A percentile compares a stretch with the other conserved stretches of the same genome.
Evolutionary conservation across 2,113 vertebrate genomes (phyloP).

Genomic region (Empidonax traillii): DNA sequence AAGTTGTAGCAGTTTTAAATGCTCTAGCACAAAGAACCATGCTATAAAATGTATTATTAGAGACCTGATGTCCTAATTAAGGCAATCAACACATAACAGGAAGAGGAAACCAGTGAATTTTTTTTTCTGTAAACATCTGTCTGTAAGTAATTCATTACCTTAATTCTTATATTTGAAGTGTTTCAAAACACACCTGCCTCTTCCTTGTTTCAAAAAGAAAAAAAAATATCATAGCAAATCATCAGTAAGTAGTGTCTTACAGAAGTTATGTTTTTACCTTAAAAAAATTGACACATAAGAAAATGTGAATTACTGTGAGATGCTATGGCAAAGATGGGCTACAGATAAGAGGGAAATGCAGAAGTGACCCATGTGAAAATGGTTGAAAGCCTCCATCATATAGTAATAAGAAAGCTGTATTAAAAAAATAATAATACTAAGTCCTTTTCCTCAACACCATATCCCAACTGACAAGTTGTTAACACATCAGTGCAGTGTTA

Average conservation of each 20-base stretch:
- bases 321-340: not conserved
- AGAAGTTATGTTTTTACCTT: not conserved
- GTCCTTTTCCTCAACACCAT: not conserved
- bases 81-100: not conserved
- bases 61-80: not conserved
- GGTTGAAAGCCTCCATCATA: not conserved
- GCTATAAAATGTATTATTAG: not conserved
- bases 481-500: not conserved
- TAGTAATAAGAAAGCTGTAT: not conserved
- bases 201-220: not conserved
- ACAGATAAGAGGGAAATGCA: not conserved
- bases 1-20: not conserved
- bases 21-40: not conserved
- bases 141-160: rapidly evolving
- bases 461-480: not conserved
- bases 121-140: not conserved
- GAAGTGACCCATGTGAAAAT: not conserved
- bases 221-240: not conserved
- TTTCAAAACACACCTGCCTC: not conserved
- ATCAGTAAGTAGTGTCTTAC: not conserved
- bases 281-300: not conserved
- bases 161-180: not conserved
- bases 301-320: not conserved
- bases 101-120: not conserved
- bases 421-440: not conserved